phyloP scores from a whole-genome alignment of 2,113 vertebrate genomes.

The Grallaria varia region DNA sequence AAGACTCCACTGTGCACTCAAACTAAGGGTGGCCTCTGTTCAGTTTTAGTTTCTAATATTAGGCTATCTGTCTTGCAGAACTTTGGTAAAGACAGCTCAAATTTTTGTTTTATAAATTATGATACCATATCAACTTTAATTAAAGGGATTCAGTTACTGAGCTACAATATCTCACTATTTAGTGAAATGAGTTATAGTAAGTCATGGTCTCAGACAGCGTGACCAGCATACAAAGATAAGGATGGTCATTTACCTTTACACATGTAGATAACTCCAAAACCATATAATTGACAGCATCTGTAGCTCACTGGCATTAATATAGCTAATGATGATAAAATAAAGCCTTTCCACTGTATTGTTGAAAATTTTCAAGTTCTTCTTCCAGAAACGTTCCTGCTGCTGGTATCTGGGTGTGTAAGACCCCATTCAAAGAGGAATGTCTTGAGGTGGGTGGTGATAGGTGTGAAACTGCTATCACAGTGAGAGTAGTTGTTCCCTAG shows the following conservation, averaged over 20 bases:
- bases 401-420: neutral
- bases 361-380: neutral
- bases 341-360: neutral
- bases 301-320: neutral
- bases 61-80: conserved; percentile 27
- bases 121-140: neutral
- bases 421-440: neutral
- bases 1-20: conserved; percentile 3
- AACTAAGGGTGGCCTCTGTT: conserved; percentile 14
- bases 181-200: neutral
- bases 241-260: neutral
- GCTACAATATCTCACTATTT: neutral
- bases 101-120: conserved; percentile 8
- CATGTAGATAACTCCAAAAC: neutral
- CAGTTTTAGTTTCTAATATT: conserved; percentile 27
- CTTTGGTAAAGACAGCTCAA: neutral
- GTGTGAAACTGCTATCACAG: neutral
- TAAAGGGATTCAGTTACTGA: neutral
- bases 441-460: neutral
- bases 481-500: neutral
- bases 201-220: neutral
- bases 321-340: neutral
- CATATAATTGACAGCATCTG: neutral
- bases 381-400: neutral
- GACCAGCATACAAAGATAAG: neutral